These are phyloP conservation scores for Microcebus tavaratra DNA, from an alignment of 2,113 vertebrate species.

Conservation along the genomic window DNA sequence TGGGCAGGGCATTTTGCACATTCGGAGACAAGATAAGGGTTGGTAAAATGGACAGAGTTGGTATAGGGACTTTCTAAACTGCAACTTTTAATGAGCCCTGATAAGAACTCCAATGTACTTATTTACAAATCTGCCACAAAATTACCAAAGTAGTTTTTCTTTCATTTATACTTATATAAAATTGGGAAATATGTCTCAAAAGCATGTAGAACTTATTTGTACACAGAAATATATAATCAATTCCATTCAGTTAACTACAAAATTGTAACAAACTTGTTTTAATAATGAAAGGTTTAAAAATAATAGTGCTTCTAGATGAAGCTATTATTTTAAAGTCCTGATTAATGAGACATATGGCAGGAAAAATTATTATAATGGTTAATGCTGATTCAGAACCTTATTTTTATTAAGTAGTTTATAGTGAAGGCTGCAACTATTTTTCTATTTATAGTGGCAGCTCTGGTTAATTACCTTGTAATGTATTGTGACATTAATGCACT, in stretches of 20 bases:
- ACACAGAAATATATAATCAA: conserved; percentile 45
- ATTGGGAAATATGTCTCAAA: conserved; percentile 31
- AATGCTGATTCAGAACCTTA: conserved; percentile 82
- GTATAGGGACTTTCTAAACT: background rate
- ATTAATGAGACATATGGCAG: conserved; percentile 69
- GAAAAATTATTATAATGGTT: conserved; percentile 66
- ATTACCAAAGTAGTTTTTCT: background rate
- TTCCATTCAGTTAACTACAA: conserved; percentile 58
- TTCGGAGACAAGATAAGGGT: background rate
- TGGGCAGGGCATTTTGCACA: background rate
- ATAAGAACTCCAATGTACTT: background rate
- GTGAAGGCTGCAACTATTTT: conserved; percentile 75
- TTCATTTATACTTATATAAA: conserved; percentile 37
- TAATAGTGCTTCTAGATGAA: conserved; percentile 55
- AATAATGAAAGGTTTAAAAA: conserved; percentile 74
- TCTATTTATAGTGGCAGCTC: conserved; percentile 80
- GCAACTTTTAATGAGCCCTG: background rate
- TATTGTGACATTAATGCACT: conserved; percentile 85
- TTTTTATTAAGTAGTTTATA: conserved; percentile 82
- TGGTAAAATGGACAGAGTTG: background rate
- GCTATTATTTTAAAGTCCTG: conserved; percentile 62
- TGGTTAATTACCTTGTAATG: conserved; percentile 85
- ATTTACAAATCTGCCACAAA: conserved; percentile 23
- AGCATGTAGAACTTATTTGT: conserved; percentile 40
- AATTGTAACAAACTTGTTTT: conserved; percentile 26